A percentile compares a stretch with the other conserved stretches of the same genome.
These are phyloP conservation scores for Notodonta dromedarius DNA, from an alignment of 2,888 invertebrate genomes.

Conservation along the genomic window DNA sequence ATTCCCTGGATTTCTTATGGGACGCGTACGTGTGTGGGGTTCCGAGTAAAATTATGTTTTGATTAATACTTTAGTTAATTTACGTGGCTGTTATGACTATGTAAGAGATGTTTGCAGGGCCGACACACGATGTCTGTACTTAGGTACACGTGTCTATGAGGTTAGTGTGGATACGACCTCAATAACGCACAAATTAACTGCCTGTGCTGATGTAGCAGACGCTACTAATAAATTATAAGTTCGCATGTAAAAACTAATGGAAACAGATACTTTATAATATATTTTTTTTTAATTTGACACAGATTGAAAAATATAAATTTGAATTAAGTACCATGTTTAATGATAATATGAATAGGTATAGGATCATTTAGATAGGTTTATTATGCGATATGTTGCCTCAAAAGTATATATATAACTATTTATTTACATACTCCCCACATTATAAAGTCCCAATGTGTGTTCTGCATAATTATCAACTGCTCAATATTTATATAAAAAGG, in stretches of 20 bases:
- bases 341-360: too few species aligned
- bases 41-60: conserved; percentile 12
- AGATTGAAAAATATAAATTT: too few species aligned
- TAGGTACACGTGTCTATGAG: conserved; percentile 12
- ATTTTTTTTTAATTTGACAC: too few species aligned
- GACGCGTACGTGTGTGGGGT: conserved; percentile 20
- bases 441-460: too few species aligned
- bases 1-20: conserved; percentile 16
- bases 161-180: conserved; percentile 30
- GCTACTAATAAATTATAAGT: conserved; percentile 13
- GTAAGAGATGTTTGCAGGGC: conserved; percentile 21
- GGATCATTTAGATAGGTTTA: too few species aligned
- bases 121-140: conserved; percentile 8
- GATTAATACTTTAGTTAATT: conserved; percentile 37
- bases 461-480: too few species aligned
- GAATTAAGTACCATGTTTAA: too few species aligned
- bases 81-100: conserved; percentile 34
- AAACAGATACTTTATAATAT: background rate
- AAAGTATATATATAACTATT: too few species aligned
- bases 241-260: conserved; percentile 6
- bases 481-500: too few species aligned
- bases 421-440: too few species aligned
- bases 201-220: conserved; percentile 14
- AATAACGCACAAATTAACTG: conserved; percentile 15
- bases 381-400: too few species aligned